Conservation (phyloP, 2,797 vertebrate species). For the Glyptemys insculpta region DNA sequence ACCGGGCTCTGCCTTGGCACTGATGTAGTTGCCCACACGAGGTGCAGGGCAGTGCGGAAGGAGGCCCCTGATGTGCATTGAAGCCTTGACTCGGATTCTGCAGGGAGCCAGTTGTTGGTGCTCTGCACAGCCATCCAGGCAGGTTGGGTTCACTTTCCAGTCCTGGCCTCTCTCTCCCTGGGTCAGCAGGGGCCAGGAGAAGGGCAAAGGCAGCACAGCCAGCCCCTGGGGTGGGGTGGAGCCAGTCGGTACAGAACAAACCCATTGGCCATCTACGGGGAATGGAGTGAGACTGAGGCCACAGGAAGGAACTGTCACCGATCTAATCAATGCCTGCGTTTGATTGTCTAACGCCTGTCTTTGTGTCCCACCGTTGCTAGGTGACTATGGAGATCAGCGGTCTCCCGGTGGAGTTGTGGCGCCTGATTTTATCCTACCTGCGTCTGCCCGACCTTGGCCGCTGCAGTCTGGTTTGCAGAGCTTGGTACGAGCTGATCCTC, state of each 20-base stretch:
- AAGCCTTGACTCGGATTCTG: not conserved
- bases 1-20: not conserved
- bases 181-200: not conserved
- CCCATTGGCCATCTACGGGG: not conserved
- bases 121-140: not conserved
- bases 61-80: not conserved
- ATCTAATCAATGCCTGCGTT: not conserved
- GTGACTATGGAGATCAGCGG: conserved; percentile 85
- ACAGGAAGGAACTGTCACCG: not conserved
- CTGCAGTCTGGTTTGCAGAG: conserved; percentile 91
- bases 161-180: not conserved
- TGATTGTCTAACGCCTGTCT: not conserved
- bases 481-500: conserved; percentile 90
- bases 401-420: conserved; percentile 90
- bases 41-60: not conserved
- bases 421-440: conserved; percentile 89
- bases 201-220: not conserved
- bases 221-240: not conserved
- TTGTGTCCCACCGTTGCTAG: conserved; percentile 21
- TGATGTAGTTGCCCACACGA: not conserved
- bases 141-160: not conserved
- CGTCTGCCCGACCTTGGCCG: conserved; percentile 89
- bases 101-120: not conserved
- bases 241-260: not conserved
- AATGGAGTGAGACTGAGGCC: rapidly evolving